These are phyloP conservation scores for Helogale parvula DNA, from an alignment of 2,113 vertebrate species.

Conservation along the genomic window DNA sequence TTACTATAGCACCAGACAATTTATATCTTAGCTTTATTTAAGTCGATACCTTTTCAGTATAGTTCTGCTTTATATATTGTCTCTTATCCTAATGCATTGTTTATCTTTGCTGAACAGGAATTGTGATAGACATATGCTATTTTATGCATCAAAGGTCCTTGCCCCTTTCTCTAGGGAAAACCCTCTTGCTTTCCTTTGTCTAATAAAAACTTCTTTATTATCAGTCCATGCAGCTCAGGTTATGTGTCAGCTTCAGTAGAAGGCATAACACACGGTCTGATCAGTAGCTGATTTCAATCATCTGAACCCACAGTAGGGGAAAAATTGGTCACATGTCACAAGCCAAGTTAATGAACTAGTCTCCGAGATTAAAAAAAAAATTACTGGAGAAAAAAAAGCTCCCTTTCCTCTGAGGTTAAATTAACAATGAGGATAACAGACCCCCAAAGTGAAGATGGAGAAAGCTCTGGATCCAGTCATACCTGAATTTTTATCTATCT, in stretches of 20 bases:
- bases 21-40: neutral
- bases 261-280: neutral
- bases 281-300: neutral
- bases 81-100: neutral
- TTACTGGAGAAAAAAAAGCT: neutral
- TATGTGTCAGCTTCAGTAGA: neutral
- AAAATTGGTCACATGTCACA: neutral
- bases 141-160: neutral
- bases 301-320: neutral
- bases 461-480: neutral
- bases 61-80: neutral
- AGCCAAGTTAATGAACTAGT: neutral
- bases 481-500: neutral
- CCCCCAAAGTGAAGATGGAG: neutral
- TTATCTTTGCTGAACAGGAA: neutral
- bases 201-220: neutral
- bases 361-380: constrained; percentile 28
- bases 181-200: neutral
- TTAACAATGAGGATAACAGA: neutral
- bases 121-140: neutral
- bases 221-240: neutral
- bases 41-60: neutral
- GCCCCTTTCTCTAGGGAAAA: neutral
- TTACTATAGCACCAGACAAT: neutral
- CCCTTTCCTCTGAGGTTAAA: neutral